Percentiles rank a stretch among this genome's conserved stretches.
These are phyloP conservation scores for Acleris sparsana DNA, from an alignment of 2,888 invertebrate species.

Conservation along the genomic window DNA sequence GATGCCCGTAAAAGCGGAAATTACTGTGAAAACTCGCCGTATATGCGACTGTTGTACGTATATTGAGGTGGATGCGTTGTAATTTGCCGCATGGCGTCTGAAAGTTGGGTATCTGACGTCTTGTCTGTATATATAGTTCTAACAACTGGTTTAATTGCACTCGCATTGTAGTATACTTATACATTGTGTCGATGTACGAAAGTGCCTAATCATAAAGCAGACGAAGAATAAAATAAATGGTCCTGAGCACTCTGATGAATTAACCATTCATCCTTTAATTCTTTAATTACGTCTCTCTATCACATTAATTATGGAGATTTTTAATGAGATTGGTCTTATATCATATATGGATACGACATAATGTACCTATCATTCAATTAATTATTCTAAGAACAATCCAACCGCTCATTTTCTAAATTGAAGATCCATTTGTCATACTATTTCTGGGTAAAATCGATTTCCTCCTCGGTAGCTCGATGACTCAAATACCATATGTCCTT, in stretches of 20 bases:
- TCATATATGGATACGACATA: background rate
- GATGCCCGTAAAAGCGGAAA: constrained; percentile 26
- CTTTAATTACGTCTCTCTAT: too few relatives aligned
- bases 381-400: too few relatives aligned
- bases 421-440: background rate
- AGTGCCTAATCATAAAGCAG: constrained; percentile 9
- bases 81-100: constrained; percentile 42
- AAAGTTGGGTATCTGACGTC: constrained; percentile 42
- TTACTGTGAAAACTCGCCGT: constrained; percentile 21
- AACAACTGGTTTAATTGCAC: constrained; percentile 43
- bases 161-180: constrained; percentile 34
- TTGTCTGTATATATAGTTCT: constrained; percentile 33
- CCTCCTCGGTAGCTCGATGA: background rate
- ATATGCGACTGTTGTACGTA: constrained; percentile 21
- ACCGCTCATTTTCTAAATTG: background rate
- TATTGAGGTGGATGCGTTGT: constrained; percentile 36
- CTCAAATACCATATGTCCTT: constrained; percentile 3
- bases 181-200: constrained; percentile 21
- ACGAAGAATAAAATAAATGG: constrained; percentile 29
- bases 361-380: background rate
- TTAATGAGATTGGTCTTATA: background rate
- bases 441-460: background rate
- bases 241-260: constrained; percentile 21
- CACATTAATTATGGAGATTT: too few relatives aligned
- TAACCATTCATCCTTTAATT: constrained; percentile 4